A percentile compares a stretch with the other conserved stretches of the same genome.
phyloP scores from a whole-genome alignment of 1,140 invertebrate species.

The Spodoptera frugiperda region DNA sequence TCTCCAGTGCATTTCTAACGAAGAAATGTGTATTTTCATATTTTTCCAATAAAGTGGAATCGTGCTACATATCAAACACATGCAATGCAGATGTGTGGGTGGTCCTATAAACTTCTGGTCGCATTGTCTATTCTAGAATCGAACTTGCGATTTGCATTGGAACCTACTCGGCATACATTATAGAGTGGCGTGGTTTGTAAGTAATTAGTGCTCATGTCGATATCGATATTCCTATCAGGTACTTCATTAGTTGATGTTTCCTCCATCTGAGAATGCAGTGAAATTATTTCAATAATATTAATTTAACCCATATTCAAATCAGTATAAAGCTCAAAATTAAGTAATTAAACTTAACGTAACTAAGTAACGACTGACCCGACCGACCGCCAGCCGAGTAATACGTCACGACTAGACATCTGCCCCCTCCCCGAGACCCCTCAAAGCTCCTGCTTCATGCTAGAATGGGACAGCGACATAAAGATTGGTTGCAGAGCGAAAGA shows the following conservation, averaged over 20 bases:
- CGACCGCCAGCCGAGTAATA: constrained; percentile 80
- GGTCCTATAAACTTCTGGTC: constrained; percentile 79
- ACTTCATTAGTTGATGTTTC: constrained; percentile 69
- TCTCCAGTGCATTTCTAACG: constrained; percentile 24
- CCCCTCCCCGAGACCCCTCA: constrained; percentile 69
- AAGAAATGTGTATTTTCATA: constrained; percentile 41
- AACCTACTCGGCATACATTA: constrained; percentile 81
- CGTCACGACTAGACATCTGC: constrained; percentile 84
- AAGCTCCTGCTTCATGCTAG: constrained; percentile 69
- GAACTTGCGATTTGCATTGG: constrained; percentile 84
- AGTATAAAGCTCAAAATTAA: constrained; percentile 37
- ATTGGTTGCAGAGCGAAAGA: constrained; percentile 73
- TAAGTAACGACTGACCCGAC: constrained; percentile 72
- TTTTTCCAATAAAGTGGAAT: constrained; percentile 51
- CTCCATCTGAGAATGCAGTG: constrained; percentile 29
- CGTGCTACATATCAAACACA: constrained; percentile 38
- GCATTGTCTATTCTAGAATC: constrained; percentile 84
- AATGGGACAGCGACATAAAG: constrained; percentile 72
- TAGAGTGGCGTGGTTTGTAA: constrained; percentile 67
- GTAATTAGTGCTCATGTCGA: constrained; percentile 79
- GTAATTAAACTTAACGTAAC: constrained; percentile 55
- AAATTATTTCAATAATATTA: constrained; percentile 1
- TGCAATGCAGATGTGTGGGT: constrained; percentile 69
- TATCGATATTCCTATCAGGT: constrained; percentile 77
- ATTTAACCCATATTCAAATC: constrained; percentile 6